phyloP scores from a whole-genome alignment of 2,113 vertebrate genomes.

The Drymodes brunneopygia region DNA sequence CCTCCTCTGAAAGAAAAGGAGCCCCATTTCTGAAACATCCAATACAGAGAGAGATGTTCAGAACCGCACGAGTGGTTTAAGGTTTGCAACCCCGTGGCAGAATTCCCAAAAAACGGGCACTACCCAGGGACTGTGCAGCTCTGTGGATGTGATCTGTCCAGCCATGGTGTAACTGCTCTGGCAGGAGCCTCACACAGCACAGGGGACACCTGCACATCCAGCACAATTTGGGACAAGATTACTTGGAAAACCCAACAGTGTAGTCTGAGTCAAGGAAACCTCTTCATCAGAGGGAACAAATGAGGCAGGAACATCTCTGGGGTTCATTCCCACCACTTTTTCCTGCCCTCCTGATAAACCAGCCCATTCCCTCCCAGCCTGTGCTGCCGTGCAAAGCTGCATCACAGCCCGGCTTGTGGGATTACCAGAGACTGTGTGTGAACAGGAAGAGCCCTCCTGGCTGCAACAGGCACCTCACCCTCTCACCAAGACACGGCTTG shows the following conservation, averaged over 20 bases:
- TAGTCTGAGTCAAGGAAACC: not conserved
- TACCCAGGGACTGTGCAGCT: not conserved
- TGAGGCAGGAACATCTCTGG: not conserved
- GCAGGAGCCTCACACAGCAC: not conserved
- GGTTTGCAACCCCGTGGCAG: not conserved
- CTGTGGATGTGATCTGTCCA: not conserved
- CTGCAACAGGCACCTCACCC: not conserved
- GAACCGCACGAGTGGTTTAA: fast-evolving
- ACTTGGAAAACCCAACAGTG: not conserved
- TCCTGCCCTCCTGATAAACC: not conserved
- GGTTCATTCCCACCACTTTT: not conserved
- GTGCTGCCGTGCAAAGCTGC: not conserved
- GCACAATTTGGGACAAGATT: not conserved
- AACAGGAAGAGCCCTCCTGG: not conserved
- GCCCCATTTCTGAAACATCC: not conserved
- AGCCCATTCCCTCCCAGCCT: not conserved
- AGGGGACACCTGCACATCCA: not conserved
- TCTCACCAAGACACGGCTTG: not conserved
- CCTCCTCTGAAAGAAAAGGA: not conserved
- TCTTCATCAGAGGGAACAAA: not conserved
- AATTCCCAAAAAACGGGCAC: not conserved
- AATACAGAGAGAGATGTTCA: not conserved
- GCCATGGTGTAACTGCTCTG: fast-evolving
- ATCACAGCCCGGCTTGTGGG: not conserved
- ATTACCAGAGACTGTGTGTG: not conserved